A percentile compares a stretch with the other conserved stretches of the same genome.
These are phyloP conservation scores for Pilophorus perplexus DNA, from an alignment of 2,888 invertebrate genomes.

Conservation along the genomic window DNA sequence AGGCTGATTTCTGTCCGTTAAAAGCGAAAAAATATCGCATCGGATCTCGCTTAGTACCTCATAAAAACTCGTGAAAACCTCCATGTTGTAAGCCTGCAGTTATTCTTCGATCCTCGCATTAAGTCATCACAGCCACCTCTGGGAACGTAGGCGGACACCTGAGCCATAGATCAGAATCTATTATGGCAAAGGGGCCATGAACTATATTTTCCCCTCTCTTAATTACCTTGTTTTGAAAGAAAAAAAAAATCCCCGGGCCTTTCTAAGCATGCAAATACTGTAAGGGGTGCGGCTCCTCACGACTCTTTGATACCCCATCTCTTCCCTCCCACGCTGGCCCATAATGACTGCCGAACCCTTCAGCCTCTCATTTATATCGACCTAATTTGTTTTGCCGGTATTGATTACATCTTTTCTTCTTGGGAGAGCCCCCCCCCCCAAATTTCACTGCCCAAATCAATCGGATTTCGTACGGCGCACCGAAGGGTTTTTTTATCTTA, in stretches of 20 bases:
- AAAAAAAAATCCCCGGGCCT: too few relatives aligned
- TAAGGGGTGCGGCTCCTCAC: conserved; percentile 23
- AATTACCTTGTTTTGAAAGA: background rate
- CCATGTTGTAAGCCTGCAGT: too few relatives aligned
- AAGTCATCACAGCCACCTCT: background rate
- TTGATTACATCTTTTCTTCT: background rate
- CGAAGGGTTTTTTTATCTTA: too few relatives aligned
- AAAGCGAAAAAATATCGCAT: too few relatives aligned
- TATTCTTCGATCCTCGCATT: background rate
- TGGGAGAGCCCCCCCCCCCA: too few relatives aligned
- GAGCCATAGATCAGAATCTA: background rate
- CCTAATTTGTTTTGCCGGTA: background rate
- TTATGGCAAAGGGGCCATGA: background rate
- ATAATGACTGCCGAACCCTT: background rate
- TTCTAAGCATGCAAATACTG: conserved; percentile 34
- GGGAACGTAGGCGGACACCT: too few relatives aligned
- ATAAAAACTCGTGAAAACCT: too few relatives aligned
- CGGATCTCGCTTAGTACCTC: too few relatives aligned
- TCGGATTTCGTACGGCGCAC: too few relatives aligned
- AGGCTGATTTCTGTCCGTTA: too few relatives aligned
- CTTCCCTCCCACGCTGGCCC: too few relatives aligned
- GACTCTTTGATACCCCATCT: background rate
- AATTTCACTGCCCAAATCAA: too few relatives aligned
- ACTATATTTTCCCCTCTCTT: background rate
- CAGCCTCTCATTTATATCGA: background rate